Conservation (phyloP, 2,113 vertebrate species). For the Todiramphus chloris region DNA sequence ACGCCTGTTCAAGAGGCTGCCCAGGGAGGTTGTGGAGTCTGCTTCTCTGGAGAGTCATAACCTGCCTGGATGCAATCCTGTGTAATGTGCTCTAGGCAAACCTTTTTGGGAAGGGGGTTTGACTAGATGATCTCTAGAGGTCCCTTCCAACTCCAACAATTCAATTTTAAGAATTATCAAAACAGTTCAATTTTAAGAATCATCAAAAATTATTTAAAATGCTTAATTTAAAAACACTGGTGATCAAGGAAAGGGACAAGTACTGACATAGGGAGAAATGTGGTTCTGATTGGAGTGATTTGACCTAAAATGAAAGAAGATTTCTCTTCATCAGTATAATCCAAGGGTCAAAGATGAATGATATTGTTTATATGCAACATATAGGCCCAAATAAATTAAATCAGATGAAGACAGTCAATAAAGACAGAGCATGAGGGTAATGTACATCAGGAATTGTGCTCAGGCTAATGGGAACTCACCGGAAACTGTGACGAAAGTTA, state of each 20-base stretch:
- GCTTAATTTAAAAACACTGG: neutral
- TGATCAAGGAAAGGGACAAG: neutral
- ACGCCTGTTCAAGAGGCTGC: neutral
- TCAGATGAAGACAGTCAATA: neutral
- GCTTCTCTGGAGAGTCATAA: too few relatives aligned
- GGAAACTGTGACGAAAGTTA: neutral
- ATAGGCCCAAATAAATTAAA: neutral
- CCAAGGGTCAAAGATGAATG: neutral
- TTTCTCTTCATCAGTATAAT: neutral
- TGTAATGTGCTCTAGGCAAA: too few relatives aligned
- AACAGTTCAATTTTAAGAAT: neutral
- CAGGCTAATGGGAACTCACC: neutral
- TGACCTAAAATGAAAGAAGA: neutral
- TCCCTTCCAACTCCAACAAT: too few relatives aligned
- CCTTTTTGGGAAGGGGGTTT: too few relatives aligned
- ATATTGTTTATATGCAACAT: neutral
- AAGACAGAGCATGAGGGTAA: neutral
- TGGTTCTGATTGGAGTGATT: neutral
- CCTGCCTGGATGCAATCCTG: too few relatives aligned
- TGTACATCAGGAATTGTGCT: neutral
- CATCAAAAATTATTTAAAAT: neutral
- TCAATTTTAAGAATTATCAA: neutral
- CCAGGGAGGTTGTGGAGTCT: too few relatives aligned
- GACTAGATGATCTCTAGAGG: too few relatives aligned
- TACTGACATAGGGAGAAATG: neutral